Conservation (phyloP, 2,113 vertebrate species). For the Centropristis striata region DNA sequence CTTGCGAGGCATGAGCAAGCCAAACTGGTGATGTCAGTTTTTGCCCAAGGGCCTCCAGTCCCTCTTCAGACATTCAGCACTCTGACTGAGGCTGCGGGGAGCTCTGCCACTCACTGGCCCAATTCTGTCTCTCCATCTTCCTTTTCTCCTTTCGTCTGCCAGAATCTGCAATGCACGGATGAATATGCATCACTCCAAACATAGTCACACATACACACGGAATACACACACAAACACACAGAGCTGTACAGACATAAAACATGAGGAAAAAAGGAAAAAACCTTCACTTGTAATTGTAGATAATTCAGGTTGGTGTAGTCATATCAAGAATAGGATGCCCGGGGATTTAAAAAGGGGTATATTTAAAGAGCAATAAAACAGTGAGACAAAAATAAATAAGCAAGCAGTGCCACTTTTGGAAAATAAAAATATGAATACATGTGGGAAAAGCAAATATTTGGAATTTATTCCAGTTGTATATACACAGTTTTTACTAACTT, state of each 20-base stretch:
- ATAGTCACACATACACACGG: slow-evolving; percentile 6
- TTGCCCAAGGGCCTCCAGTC: slow-evolving; percentile 46
- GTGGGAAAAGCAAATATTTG: no score
- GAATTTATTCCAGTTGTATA: not conserved
- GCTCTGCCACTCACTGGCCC: slow-evolving; percentile 69
- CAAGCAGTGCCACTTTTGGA: not conserved
- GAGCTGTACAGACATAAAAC: not conserved
- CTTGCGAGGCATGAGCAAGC: slow-evolving; percentile 48
- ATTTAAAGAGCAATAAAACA: not conserved
- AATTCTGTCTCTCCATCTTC: slow-evolving; percentile 77
- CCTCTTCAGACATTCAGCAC: slow-evolving; percentile 61
- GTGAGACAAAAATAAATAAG: not conserved
- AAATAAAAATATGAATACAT: not conserved
- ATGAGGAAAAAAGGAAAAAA: not conserved
- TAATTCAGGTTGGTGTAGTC: not conserved
- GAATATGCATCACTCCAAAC: slow-evolving; percentile 61
- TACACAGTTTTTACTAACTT: no score
- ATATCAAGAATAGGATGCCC: not conserved
- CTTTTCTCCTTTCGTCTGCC: slow-evolving; percentile 48
- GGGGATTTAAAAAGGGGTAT: not conserved
- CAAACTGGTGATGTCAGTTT: slow-evolving; percentile 53
- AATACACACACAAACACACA: not conserved
- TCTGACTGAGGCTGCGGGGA: slow-evolving; percentile 46
- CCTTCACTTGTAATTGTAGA: not conserved
- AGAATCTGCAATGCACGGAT: slow-evolving; percentile 54